Conservation (phyloP, 2,113 vertebrate genomes). For the Forbesichthys papilliferus region DNA sequence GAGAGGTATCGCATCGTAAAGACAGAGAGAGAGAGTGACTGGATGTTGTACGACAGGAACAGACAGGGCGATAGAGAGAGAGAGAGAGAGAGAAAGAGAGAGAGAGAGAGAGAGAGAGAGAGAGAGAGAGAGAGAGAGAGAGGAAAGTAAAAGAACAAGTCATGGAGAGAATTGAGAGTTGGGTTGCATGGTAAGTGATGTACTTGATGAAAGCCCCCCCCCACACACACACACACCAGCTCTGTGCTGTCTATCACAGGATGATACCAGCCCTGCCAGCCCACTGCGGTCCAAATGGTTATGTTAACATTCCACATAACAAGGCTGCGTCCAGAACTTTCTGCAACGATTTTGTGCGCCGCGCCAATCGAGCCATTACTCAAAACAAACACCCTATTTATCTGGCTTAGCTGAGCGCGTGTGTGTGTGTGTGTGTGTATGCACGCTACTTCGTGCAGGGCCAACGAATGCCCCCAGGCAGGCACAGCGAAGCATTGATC, state of each 20-base stretch:
- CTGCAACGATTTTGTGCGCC: constrained; percentile 70
- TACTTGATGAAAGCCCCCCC: constrained; percentile 66
- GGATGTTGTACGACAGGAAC: constrained; percentile 52
- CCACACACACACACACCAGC: constrained; percentile 14
- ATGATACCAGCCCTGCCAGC: constrained; percentile 59
- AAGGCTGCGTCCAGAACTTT: constrained; percentile 62
- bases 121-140: constrained; percentile 29
- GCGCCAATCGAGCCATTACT: constrained; percentile 74
- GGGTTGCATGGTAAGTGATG: constrained; percentile 61
- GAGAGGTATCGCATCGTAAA: too few species aligned
- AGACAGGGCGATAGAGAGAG: constrained; percentile 45
- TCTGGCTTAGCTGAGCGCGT: constrained; percentile 68
- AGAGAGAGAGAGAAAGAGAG: constrained; percentile 37
- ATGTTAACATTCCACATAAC: constrained; percentile 68
- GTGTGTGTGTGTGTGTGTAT: constrained; percentile 11
- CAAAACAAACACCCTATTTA: constrained; percentile 77
- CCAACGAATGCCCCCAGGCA: constrained; percentile 60
- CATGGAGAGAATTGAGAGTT: constrained; percentile 18
- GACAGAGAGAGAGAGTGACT: constrained; percentile 2
- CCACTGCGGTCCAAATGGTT: constrained; percentile 62
- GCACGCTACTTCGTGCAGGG: constrained; percentile 16
- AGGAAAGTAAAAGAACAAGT: constrained; percentile 28
- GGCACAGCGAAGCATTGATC: constrained; percentile 65
- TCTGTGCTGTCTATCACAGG: constrained; percentile 45
- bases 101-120: constrained; percentile 34